Evolutionary conservation across 64 coral and sea anemone genomes (phyloP).

Genomic region (Acropora yongei): DNA sequence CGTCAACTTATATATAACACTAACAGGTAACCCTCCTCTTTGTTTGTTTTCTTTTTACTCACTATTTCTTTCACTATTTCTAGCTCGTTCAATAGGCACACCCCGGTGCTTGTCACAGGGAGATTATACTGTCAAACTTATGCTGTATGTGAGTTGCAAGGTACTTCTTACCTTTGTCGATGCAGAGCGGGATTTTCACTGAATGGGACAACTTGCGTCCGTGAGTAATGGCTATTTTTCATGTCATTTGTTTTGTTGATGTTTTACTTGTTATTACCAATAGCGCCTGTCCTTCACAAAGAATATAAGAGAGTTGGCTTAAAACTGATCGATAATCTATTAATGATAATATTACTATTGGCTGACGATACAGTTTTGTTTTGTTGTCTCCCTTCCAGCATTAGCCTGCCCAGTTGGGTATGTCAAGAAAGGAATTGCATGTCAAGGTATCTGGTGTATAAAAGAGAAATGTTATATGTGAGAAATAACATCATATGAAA

Average conservation of each 20-base stretch:
- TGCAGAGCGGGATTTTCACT: not conserved
- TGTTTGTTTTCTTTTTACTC: too few species aligned
- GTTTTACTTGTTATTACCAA: not conserved
- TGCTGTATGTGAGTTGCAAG: not conserved
- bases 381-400: not conserved
- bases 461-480: not conserved
- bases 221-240: not conserved
- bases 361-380: too few species aligned
- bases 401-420: not conserved
- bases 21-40: too few species aligned
- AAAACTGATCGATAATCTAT: too few species aligned
- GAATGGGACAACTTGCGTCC: not conserved
- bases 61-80: not conserved
- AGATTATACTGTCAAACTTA: constrained; percentile 16
- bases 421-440: not conserved
- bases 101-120: not conserved
- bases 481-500: too few species aligned
- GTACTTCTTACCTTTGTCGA: not conserved
- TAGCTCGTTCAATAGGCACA: not conserved
- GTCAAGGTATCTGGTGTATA: not conserved
- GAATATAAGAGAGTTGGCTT: too few species aligned
- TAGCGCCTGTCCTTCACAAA: too few species aligned
- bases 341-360: too few species aligned
- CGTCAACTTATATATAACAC: too few species aligned
- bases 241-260: not conserved